Base-by-base conservation (phyloP, 2,888 invertebrate species). In the Pristionchus mayeri region DNA sequence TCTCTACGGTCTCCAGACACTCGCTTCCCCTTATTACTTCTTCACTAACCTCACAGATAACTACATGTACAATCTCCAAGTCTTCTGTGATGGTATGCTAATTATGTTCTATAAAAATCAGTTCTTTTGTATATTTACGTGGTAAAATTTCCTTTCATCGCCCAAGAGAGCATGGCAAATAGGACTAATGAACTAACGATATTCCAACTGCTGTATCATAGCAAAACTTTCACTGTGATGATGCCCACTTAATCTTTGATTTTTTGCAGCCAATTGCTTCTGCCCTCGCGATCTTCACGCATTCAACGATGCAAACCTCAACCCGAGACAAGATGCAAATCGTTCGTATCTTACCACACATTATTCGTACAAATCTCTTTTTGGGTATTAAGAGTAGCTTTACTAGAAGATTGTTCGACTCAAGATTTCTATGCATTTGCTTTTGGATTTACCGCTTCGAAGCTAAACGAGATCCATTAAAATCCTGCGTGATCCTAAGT, bases 251-350 rank as follows among this genome's bases (percentile, higher is more conserved):
- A 13, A 44, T 52, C 52, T 21, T 9, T 52, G 21, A 52, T 57
- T 18, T 63, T 34, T 27, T 63, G 30, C 34, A 63, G 63, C 63
- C 7, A 63, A 63, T 63, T 63, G 63, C 27, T 63, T 63, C 63
- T 63, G 63, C 18, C 34, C 30, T 34, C 63, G 34, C 13, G 34
- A 63, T 6, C 30, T 34, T 3, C 63, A 63, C 13, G 34, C 63
- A 2, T 63, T 34, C 63, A 63, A 11, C 18, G 63, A 63, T 18
- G 27, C 18, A 9, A 18, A 11, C 1, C 18, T 63, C 4, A 63
- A 34, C 18, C 63, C 63, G 24, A 63, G 63, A 63, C 30, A 30
- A 34, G 63, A 63, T 11, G 63, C 63, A 16, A 63, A 63, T 63
- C 63, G 63, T 63, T 11, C 30, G 63, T 3, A 13, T 63, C 2